These are phyloP conservation scores for Pavo muticus DNA, from an alignment of 2,113 vertebrate species.

Conservation along the genomic window DNA sequence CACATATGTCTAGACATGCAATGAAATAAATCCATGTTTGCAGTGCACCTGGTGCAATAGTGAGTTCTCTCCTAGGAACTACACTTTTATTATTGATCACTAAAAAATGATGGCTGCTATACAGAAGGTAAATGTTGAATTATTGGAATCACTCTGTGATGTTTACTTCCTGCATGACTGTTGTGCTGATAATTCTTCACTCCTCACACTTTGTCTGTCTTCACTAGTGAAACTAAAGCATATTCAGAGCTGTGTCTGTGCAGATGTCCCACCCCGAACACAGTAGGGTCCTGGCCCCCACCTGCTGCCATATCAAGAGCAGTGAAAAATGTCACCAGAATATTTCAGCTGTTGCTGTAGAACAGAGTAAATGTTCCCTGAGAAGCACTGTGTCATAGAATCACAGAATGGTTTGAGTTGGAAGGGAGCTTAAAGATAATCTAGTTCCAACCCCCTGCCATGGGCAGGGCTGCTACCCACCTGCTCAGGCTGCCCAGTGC, in stretches of 20 bases:
- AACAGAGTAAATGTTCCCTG: no score
- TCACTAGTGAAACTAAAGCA: neutral
- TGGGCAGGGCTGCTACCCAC: no score
- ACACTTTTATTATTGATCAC: neutral
- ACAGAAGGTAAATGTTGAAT: neutral
- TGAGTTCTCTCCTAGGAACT: neutral
- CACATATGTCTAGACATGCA: neutral
- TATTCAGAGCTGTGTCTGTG: neutral
- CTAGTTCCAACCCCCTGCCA: no score
- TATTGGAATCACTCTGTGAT: neutral
- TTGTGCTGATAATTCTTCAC: neutral
- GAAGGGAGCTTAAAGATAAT: no score
- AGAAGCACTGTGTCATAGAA: no score
- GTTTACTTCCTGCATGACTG: neutral
- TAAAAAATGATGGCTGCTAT: neutral
- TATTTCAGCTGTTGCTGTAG: no score
- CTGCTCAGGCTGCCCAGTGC: no score
- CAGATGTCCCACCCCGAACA: neutral
- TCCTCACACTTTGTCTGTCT: neutral
- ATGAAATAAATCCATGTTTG: neutral
- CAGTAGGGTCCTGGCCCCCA: no score
- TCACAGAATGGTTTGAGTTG: no score
- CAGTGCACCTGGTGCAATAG: neutral
- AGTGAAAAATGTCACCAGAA: no score
- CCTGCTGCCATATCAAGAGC: no score